A percentile compares a stretch with the other conserved stretches of the same genome.
These are phyloP conservation scores for Eolophus roseicapilla DNA, from an alignment of 2,113 vertebrate species.

Conservation along the genomic window DNA sequence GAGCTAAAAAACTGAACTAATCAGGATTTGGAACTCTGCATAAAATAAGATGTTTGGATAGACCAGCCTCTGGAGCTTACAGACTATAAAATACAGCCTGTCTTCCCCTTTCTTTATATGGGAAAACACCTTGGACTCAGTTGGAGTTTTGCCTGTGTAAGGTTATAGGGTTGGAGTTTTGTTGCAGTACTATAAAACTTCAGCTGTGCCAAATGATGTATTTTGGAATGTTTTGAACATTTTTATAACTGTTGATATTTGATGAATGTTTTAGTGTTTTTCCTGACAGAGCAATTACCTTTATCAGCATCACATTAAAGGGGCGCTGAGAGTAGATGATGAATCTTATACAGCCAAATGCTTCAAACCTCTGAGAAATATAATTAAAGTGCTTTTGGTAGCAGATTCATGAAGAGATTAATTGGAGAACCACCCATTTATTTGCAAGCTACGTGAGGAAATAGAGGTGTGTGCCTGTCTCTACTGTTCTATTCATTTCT, in stretches of 20 bases:
- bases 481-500: not conserved
- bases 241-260: not conserved
- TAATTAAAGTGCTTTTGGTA: not conserved
- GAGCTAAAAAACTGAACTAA: not conserved
- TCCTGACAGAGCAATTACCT: not conserved
- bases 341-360: not conserved
- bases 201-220: not conserved
- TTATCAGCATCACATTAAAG: not conserved
- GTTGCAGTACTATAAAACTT: not conserved
- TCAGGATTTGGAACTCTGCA: not conserved
- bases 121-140: not conserved
- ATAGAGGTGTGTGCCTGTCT: not conserved
- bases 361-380: not conserved
- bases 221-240: not conserved
- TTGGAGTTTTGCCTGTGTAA: not conserved
- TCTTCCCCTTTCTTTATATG: not conserved
- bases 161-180: not conserved
- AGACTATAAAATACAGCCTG: not conserved
- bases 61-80: not conserved
- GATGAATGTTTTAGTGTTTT: not conserved
- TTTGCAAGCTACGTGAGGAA: not conserved
- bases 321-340: not conserved
- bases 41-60: not conserved
- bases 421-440: not conserved
- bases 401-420: not conserved